phyloP scores from a whole-genome alignment of 2,797 vertebrate species.

The Argya squamiceps region DNA sequence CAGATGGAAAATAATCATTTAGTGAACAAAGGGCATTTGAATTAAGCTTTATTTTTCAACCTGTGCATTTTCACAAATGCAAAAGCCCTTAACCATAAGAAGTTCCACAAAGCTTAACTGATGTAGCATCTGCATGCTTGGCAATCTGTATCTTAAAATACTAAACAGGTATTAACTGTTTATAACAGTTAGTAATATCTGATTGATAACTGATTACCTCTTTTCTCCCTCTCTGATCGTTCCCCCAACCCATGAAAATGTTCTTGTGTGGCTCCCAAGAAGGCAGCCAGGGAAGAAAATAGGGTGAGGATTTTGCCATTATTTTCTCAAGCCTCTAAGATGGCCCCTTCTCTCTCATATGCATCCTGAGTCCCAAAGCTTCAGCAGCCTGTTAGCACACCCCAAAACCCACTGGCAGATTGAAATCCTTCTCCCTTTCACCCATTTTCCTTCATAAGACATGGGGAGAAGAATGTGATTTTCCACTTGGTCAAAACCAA shows the following conservation, averaged over 20 bases:
- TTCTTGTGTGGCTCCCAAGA: neutral
- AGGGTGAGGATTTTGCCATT: neutral
- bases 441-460: neutral
- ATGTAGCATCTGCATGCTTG: neutral
- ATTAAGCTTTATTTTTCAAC: neutral
- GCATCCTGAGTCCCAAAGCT: neutral
- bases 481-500: neutral
- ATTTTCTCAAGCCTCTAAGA: neutral
- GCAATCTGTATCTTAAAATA: neutral
- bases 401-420: neutral
- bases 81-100: neutral
- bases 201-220: neutral
- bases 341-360: neutral
- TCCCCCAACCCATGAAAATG: neutral
- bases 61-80: neutral
- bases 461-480: neutral
- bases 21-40: neutral
- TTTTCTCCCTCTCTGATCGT: neutral
- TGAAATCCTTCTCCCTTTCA: neutral
- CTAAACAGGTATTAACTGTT: too few species aligned
- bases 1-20: neutral
- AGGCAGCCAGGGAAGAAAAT: neutral
- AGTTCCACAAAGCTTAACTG: neutral
- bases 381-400: neutral
- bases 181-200: too few species aligned